A percentile compares a stretch with the other conserved stretches of the same genome.
Evolutionary conservation across 2,113 vertebrate species (phyloP).

Genomic region (Cygnus buccinator): DNA sequence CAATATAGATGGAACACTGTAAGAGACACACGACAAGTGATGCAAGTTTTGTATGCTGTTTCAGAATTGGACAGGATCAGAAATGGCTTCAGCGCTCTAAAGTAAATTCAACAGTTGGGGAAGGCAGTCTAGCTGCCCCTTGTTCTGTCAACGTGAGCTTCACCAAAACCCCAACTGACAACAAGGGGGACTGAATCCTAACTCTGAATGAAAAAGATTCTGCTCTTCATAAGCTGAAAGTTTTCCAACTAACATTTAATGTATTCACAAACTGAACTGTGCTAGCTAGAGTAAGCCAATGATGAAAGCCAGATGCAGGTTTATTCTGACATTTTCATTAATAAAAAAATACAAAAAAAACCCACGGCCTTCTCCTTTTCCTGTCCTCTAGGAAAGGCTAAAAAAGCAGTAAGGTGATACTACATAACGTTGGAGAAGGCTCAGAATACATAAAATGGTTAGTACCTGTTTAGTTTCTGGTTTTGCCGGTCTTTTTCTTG

Average conservation of each 20-base stretch:
- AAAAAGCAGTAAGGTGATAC: background rate
- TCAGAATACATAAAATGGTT: background rate
- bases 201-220: background rate
- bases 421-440: background rate
- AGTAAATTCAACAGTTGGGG: background rate
- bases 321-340: background rate
- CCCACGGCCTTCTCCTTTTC: background rate
- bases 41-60: background rate
- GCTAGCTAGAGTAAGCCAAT: background rate
- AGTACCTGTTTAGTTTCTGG: conserved; percentile 93
- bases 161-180: background rate
- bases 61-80: background rate
- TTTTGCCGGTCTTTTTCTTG: conserved; percentile 95
- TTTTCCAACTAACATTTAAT: background rate
- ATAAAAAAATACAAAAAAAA: background rate
- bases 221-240: background rate
- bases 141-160: background rate
- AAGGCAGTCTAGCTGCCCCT: background rate
- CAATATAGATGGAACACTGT: conserved; percentile 83
- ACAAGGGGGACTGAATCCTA: background rate
- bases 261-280: background rate
- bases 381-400: background rate
- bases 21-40: conserved; percentile 65
- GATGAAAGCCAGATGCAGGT: background rate
- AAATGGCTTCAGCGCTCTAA: fast-evolving